Conservation (phyloP, 2,888 invertebrate genomes). For the Peribatodes rhomboidaria region DNA sequence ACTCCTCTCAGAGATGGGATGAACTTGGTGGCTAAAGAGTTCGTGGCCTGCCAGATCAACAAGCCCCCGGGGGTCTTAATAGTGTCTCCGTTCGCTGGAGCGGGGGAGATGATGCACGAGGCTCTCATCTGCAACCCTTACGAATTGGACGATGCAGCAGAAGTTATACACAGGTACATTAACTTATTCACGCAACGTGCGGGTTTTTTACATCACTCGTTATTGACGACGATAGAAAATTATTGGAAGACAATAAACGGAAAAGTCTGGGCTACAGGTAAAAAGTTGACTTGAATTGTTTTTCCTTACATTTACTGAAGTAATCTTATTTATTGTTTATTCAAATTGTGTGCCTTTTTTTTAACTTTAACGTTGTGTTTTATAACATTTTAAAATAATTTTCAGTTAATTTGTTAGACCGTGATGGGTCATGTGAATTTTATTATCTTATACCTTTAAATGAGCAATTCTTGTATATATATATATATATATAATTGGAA, state of each 20-base stretch:
- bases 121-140: constrained; percentile 96
- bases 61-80: constrained; percentile 94
- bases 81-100: constrained; percentile 96
- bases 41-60: constrained; percentile 96
- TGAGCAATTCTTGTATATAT: no score
- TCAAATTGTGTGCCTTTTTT: neutral
- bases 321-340: neutral
- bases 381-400: no score
- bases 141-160: constrained; percentile 94
- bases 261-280: neutral
- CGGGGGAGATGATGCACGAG: constrained; percentile 97
- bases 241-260: neutral
- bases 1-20: constrained; percentile 96
- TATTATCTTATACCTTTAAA: no score
- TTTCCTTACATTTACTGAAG: constrained; percentile 1
- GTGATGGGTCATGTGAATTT: neutral
- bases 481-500: no score
- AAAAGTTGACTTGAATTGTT: neutral
- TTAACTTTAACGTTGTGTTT: neutral
- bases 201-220: neutral
- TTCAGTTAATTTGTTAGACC: neutral
- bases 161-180: constrained; percentile 91
- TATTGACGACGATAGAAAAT: neutral
- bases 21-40: constrained; percentile 97
- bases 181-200: neutral